phyloP scores from a whole-genome alignment of 1,140 invertebrate species.

The Steinernema feltiae region DNA sequence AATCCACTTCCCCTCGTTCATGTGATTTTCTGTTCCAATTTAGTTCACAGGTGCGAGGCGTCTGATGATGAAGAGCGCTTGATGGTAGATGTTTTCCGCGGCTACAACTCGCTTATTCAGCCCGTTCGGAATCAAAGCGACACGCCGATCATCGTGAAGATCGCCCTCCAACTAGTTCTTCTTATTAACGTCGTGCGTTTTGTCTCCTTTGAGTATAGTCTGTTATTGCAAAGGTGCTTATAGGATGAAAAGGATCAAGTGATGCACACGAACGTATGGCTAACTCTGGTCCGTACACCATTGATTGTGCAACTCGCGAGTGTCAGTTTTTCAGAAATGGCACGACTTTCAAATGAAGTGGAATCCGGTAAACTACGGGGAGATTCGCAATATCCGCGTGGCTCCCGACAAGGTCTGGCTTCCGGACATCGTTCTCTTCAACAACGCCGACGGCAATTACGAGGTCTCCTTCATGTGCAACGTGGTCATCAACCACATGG shows the following conservation, averaged over 20 bases:
- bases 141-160: conserved; percentile 81
- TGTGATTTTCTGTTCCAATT: background rate
- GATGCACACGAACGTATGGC: conserved; percentile 57
- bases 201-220: too few species aligned
- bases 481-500: conserved; percentile 78
- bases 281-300: conserved; percentile 41
- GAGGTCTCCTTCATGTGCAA: conserved; percentile 95
- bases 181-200: conserved; percentile 82
- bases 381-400: conserved; percentile 85
- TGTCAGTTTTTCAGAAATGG: conserved; percentile 76
- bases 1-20: background rate
- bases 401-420: conserved; percentile 99
- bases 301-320: too few species aligned
- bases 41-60: background rate
- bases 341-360: conserved; percentile 94
- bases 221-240: too few species aligned
- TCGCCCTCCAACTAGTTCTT: conserved; percentile 94
- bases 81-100: conserved; percentile 65
- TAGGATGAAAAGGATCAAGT: conserved; percentile 67
- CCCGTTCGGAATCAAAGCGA: conserved; percentile 86
- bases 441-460: conserved; percentile 97
- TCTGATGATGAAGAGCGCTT: conserved; percentile 16
- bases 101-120: conserved; percentile 97
- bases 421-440: conserved; percentile 97
- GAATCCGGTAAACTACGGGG: conserved; percentile 95